phyloP scores from a whole-genome alignment of 1,140 invertebrate genomes.

The Forficula auricularia region DNA sequence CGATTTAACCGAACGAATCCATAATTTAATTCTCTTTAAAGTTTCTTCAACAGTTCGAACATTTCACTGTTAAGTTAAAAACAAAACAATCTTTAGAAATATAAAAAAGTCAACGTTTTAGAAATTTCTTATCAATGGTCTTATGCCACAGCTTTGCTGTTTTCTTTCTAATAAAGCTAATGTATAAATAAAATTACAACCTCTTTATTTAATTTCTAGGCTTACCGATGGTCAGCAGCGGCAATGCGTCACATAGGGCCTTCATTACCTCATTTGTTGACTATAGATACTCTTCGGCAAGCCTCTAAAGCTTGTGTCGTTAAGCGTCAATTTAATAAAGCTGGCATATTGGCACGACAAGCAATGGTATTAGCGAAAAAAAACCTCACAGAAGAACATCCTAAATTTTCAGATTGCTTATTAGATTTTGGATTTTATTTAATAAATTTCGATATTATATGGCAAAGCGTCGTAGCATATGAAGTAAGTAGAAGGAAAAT shows the following conservation, averaged over 20 bases:
- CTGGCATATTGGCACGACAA: slow-evolving; percentile 62
- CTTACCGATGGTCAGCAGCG: slow-evolving; percentile 45
- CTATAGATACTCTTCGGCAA: slow-evolving; percentile 62
- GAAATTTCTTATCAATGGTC: too few relatives aligned
- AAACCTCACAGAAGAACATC: slow-evolving; percentile 50
- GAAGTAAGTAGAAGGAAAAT: slow-evolving; percentile 46
- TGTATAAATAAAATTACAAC: too few relatives aligned
- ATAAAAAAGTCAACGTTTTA: too few relatives aligned
- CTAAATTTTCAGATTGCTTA: slow-evolving; percentile 62
- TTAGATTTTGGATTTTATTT: slow-evolving; percentile 80
- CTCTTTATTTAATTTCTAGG: slow-evolving; percentile 30
- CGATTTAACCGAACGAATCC: too few relatives aligned
- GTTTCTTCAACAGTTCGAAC: too few relatives aligned
- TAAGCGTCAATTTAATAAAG: slow-evolving; percentile 63
- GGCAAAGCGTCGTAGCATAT: slow-evolving; percentile 64
- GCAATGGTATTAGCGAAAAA: slow-evolving; percentile 55
- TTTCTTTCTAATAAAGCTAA: too few relatives aligned
- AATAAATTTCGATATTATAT: slow-evolving; percentile 70
- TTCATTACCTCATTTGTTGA: slow-evolving; percentile 36
- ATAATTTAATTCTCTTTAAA: too few relatives aligned
- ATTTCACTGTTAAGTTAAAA: too few relatives aligned
- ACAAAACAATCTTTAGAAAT: too few relatives aligned
- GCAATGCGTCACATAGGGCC: slow-evolving; percentile 47
- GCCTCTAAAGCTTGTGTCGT: slow-evolving; percentile 73
- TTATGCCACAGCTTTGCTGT: too few relatives aligned